Evolutionary conservation across 2,113 vertebrate genomes (phyloP).

Genomic region (Noctilio leporinus): DNA sequence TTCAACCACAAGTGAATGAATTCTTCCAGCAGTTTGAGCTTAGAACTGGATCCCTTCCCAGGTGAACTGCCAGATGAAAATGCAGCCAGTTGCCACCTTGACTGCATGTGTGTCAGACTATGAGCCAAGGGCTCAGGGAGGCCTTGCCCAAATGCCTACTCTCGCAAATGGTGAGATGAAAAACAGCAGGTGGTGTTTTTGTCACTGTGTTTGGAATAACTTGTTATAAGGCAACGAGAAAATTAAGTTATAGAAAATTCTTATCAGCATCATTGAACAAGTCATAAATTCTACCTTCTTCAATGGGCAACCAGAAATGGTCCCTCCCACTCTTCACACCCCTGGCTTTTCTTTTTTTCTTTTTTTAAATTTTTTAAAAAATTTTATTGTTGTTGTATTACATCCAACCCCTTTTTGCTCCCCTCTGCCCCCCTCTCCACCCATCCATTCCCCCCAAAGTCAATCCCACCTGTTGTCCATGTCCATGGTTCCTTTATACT

Average conservation of each 20-base stretch:
- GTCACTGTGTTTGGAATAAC: not conserved
- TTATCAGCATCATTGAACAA: not conserved
- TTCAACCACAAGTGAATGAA: not conserved
- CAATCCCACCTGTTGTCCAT: too few relatives aligned
- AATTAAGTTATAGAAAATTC: not conserved
- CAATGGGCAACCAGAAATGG: not conserved
- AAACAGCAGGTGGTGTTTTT: not conserved
- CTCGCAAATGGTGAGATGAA: not conserved
- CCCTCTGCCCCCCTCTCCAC: too few relatives aligned
- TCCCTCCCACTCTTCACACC: not conserved
- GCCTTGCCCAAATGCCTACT: not conserved
- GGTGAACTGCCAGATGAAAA: not conserved
- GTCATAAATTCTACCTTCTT: not conserved
- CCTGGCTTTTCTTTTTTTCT: too few relatives aligned
- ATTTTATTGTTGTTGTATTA: too few relatives aligned
- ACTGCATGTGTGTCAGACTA: not conserved
- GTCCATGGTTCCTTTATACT: too few relatives aligned
- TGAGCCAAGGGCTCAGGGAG: too few relatives aligned
- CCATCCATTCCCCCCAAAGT: too few relatives aligned
- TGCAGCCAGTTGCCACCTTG: not conserved
- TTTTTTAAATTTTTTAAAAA: too few relatives aligned
- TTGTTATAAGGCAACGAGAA: not conserved
- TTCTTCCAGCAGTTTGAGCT: not conserved
- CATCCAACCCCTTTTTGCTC: too few relatives aligned
- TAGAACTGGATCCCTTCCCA: not conserved